Base-by-base conservation (phyloP, 2,888 invertebrate genomes). In the Lepidocyrtoides sp. region DNA sequence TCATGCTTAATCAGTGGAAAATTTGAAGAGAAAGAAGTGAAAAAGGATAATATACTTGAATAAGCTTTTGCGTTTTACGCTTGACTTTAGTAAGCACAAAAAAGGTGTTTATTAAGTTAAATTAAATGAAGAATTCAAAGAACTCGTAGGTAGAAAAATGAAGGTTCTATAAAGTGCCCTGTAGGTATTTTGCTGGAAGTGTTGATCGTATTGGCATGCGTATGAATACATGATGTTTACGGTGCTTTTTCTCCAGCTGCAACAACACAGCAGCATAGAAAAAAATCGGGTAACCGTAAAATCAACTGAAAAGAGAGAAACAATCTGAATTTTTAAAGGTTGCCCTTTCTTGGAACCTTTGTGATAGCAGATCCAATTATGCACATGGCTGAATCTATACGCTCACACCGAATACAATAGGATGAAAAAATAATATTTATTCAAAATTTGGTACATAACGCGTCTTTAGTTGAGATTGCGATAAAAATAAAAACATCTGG, bases 201-300 rank as follows among this genome's bases (percentile, higher is more conserved):
- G 75, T 26, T 66, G 66, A 66, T 72, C 48, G 26, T 10, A 66
- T 17, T 36, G 69, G n/a, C 69, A 69, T 69, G 69, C 29, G 7
- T 32, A 36, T 69, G 17, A 36, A 26, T 2, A 12, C n/a, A 57
- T 41, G 36, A 57, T 79, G 17, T 79, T 79, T 57, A 79, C 79
- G 79, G 57, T 79, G 20, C 23, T 57, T 75, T 79, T 36, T 7
- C 36, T 79, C 54, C 54, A 79, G 79, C 79, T 79, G 79, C 79
- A 79, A 36, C 20, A 20, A 75, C 48, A 75, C 12, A 26, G 14
- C 17, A 3, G 7, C 66, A 66, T 8, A 66, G 48, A 14, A 26
- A 57, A 79, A 77, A 79, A 79, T 79, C 79, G 57, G 79, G 36
- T 57, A 79, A 79, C 54, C 79, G 79, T 79, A 36, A 79, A 79